phyloP scores from a whole-genome alignment of 2,888 invertebrate species.

The Hydrotaea diabolus region DNA sequence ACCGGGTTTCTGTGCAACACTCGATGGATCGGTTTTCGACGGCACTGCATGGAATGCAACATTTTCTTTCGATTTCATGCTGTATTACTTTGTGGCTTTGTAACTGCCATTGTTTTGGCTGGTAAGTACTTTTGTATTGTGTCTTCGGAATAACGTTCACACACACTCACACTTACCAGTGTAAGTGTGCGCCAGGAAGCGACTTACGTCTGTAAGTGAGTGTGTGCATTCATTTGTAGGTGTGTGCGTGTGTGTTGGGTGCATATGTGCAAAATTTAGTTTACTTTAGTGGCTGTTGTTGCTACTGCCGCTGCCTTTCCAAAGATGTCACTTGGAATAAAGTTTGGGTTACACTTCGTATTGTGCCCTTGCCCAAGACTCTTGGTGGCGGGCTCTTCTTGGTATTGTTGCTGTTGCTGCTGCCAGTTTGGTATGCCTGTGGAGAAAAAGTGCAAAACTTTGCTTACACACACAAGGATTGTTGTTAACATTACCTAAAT shows the following conservation, averaged over 20 bases:
- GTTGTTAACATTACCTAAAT: slow-evolving; percentile 52
- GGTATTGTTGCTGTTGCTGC: slow-evolving; percentile 8
- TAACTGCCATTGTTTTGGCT: slow-evolving; percentile 54
- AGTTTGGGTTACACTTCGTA: slow-evolving; percentile 45
- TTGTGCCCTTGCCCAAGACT: slow-evolving; percentile 18
- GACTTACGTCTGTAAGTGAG: background rate
- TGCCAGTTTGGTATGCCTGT: slow-evolving; percentile 36
- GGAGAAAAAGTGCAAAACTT: slow-evolving; percentile 16
- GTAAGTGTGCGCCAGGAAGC: too few relatives aligned
- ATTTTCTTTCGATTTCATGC: slow-evolving; percentile 76
- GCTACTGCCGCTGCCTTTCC: slow-evolving; percentile 35
- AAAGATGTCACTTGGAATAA: slow-evolving; percentile 63
- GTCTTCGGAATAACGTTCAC: slow-evolving; percentile 47
- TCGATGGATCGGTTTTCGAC: slow-evolving; percentile 3
- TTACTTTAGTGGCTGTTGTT: slow-evolving; percentile 45
- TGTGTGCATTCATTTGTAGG: background rate
- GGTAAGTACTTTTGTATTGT: slow-evolving; percentile 71
- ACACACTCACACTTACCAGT: background rate
- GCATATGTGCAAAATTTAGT: slow-evolving; percentile 45
- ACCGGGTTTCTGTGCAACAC: too few relatives aligned
- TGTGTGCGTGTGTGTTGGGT: background rate
- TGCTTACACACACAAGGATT: slow-evolving; percentile 24
- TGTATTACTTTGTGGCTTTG: slow-evolving; percentile 75
- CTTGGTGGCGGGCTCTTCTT: slow-evolving; percentile 27
- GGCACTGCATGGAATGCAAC: slow-evolving; percentile 48